A percentile compares a stretch with the other conserved stretches of the same genome.
Evolutionary conservation across 1,140 invertebrate genomes (phyloP).

Genomic region (Heliconius eleuchia): DNA sequence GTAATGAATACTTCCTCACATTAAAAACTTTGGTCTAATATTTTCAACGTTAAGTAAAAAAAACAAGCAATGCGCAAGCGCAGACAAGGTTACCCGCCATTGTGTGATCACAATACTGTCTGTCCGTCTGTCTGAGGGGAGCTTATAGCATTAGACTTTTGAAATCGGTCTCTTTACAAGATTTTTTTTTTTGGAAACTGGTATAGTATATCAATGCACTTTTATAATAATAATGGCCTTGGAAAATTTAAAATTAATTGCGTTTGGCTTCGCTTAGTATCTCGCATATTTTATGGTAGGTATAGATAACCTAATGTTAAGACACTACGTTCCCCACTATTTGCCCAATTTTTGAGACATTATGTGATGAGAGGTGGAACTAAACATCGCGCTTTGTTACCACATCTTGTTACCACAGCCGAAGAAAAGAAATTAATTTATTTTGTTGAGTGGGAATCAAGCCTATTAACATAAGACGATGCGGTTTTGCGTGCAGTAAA

Average conservation of each 20-base stretch:
- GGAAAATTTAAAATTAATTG: not conserved
- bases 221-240: not conserved
- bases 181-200: constrained; percentile 6
- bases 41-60: constrained; percentile 19
- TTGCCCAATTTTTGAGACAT: too few species aligned
- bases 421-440: too few species aligned
- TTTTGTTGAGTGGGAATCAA: too few species aligned
- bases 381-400: too few species aligned
- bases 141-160: constrained; percentile 35
- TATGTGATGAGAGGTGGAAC: too few species aligned
- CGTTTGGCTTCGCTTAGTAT: not conserved
- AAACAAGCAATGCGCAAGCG: constrained; percentile 24
- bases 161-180: constrained; percentile 30
- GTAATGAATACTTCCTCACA: constrained; percentile 14
- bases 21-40: constrained; percentile 25
- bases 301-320: too few species aligned
- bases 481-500: too few species aligned
- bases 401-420: too few species aligned
- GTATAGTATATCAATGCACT: constrained; percentile 9
- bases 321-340: too few species aligned
- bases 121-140: constrained; percentile 38
- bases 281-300: too few species aligned
- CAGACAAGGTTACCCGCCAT: constrained; percentile 47
- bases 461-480: too few species aligned
- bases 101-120: constrained; percentile 44